A percentile compares a stretch with the other conserved stretches of the same genome.
Conservation (phyloP, 2,113 vertebrate genomes). For the Strix uralensis region DNA sequence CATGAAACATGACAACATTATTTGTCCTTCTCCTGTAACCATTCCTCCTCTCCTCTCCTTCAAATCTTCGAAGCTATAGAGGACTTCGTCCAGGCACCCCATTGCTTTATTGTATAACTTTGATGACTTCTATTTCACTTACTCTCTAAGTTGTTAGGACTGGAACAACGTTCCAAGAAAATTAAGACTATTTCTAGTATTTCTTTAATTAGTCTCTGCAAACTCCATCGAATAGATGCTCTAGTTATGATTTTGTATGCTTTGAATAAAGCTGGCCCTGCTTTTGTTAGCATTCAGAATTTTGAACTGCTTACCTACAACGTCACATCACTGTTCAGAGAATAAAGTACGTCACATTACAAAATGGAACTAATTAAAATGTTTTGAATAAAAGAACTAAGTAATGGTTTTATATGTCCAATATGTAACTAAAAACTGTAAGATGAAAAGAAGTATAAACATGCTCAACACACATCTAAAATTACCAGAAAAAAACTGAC, state of each 20-base stretch:
- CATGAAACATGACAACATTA: accelerated
- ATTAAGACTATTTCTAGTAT: background rate
- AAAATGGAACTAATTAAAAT: slow-evolving; percentile 65
- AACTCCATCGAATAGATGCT: background rate
- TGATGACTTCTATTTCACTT: background rate
- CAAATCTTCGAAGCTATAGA: background rate
- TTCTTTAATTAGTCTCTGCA: background rate
- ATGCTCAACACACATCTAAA: slow-evolving; percentile 44
- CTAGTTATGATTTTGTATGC: background rate
- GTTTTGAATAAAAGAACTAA: slow-evolving; percentile 74
- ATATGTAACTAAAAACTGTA: slow-evolving; percentile 68
- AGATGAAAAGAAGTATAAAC: slow-evolving; percentile 37
- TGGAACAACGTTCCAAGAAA: background rate
- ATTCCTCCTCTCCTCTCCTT: background rate
- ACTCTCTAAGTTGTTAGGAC: background rate
- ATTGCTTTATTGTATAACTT: background rate
- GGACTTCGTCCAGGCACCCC: background rate
- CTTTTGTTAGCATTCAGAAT: background rate
- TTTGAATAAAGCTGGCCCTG: background rate
- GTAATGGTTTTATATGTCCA: slow-evolving; percentile 47
- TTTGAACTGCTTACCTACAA: background rate
- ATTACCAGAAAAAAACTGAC: slow-evolving; percentile 85
- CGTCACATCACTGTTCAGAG: slow-evolving; percentile 32
- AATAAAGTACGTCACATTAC: slow-evolving; percentile 61
- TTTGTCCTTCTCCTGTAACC: background rate